Evolutionary conservation across 2,113 vertebrate species (phyloP).

Genomic region (Boulengeromyrus knoepffleri): DNA sequence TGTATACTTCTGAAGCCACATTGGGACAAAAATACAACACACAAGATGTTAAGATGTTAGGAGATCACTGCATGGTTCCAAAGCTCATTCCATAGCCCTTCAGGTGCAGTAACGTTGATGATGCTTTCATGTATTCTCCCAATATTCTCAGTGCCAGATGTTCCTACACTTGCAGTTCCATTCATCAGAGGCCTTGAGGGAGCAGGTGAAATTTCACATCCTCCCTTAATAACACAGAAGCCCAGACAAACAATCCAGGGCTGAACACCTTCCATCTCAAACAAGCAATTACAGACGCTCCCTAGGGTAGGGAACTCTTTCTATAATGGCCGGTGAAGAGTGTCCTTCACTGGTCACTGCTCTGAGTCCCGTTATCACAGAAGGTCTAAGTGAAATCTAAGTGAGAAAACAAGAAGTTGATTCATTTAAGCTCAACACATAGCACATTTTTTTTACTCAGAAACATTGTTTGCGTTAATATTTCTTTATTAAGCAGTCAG

Average conservation of each 20-base stretch:
- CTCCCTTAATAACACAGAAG: neutral
- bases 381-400: neutral
- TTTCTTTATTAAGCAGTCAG: neutral
- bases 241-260: neutral
- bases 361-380: neutral
- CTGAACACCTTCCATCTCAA: conserved; percentile 5
- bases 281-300: neutral
- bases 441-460: neutral
- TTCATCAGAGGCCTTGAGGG: neutral
- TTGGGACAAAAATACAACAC: neutral
- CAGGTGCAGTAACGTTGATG: neutral
- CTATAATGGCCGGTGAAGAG: neutral
- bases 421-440: neutral
- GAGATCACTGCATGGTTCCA: neutral
- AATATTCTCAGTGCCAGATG: neutral
- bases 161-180: neutral
- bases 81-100: neutral
- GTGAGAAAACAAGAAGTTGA: neutral
- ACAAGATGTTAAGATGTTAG: neutral
- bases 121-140: neutral
- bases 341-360: conserved; percentile 8
- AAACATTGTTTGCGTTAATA: neutral
- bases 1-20: neutral
- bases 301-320: neutral
- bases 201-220: neutral